Evolutionary conservation across 2,888 invertebrate genomes (phyloP), one percentile per base, ranked within the genome.

Genomic region (Lithophane ornitopus): DNA sequence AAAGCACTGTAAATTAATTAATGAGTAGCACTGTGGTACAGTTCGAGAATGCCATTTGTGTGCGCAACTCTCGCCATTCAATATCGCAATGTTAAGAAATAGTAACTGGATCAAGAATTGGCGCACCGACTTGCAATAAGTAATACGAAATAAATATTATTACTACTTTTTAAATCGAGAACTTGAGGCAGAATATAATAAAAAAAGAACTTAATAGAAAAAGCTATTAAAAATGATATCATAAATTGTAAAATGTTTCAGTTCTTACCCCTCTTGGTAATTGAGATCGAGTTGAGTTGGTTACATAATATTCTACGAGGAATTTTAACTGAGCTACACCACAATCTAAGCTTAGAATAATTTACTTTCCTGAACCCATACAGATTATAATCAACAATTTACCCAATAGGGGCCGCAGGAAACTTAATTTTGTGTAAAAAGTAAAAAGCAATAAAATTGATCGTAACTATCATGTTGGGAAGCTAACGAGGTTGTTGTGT

Each of bases 61-160:
- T 89, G 88, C 89, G 90, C 92, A 91, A 92, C 90, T 92, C 89
- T 91, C 88, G 90, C 90, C 89, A 92, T 93, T 93, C 91, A 92
- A 92, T 94, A 92, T 93, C 92, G 94, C 93, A 95, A 94, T 93
- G 87, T 94, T 94, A 92, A 90, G 94, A 94, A 95, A 94, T 93
- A 92, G 89, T 92, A 94, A 93, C 93, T 94, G 90, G 92, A 92
- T 93, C 91, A 89, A 92, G 92, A 91, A 93, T 92, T 94, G 91
- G 91, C 90, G 89, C 89, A 91, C 90, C 85, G 87, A 91, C 87
- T 90, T 91, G 92, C 91, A 92, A 91, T 89, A 90, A 86, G 76
- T 85, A 81, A 88, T 86, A 85, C 74, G 88, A 91, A 92, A 91
- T 89, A 89, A 90, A 91, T 90, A 90, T 88, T 89, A 84, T 74